Base-by-base conservation (phyloP, 2,888 invertebrate species). In the Chouioia cunea region DNA sequence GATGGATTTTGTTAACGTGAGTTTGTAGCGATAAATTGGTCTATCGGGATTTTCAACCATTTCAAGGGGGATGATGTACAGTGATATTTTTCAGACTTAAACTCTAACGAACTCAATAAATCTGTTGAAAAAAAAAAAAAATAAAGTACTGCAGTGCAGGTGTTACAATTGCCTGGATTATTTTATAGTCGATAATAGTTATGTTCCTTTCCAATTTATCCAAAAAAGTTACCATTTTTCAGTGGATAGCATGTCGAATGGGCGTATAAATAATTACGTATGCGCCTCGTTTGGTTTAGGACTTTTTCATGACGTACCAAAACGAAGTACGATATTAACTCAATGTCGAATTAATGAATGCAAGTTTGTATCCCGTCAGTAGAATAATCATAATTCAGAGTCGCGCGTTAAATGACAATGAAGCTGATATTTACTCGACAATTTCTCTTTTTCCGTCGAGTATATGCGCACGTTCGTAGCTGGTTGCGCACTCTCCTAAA, bases 371-470 rank as follows among this genome's bases (percentile, higher is more conserved):
- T 1, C 10, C 12, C 36, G 36, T 1, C 36, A 1, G 10, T 12
- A 36, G 16, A 59, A 47, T 23, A 47, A 59, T 12, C 47, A 47
- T 22, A 16, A 59, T 20, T n/a, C 16, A 43, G 16, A 16, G 53
- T 53, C 52, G 22, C 52, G 22, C 43, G 52, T 63, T 63, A 63
- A 62, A 62, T 52, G 62, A 62, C 44, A 63, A 18, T 4, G 4
- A 22, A 6, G 52, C 53, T 53, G 62, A 63, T 63, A 44, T 63
- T 63, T 50, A n/a, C 65, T 22, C 16, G 46, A 48, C 54, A 56
- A 56, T 65, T 65, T 65, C 56, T 48, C 27, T 16, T 44, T 18
- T 18, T 50, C 20, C 8, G 15, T 16, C 44, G n/a, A 22, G 54
- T 36, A 20, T 54, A 36, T 20, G 27, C 36, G 27, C 20, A 2